These are phyloP conservation scores for Rhagophthalmus giganteus DNA, from an alignment of 2,888 invertebrate species.

Conservation along the genomic window DNA sequence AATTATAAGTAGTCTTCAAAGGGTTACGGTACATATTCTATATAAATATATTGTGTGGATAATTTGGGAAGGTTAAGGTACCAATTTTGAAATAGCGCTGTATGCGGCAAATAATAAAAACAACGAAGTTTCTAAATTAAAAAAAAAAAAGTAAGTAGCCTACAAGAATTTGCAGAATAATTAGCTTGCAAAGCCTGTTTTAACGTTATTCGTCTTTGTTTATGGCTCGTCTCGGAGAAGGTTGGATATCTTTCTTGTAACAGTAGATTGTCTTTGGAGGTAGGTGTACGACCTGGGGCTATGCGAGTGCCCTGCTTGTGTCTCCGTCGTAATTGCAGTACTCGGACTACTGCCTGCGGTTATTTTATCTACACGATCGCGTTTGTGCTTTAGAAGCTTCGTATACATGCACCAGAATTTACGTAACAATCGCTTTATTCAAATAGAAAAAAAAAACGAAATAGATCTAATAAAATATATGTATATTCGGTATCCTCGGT, in stretches of 20 bases:
- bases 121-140: constrained; percentile 12
- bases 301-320: constrained; percentile 37
- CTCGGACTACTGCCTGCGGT: constrained; percentile 37
- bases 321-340: constrained; percentile 40
- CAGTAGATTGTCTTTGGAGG: constrained; percentile 16
- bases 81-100: constrained; percentile 1
- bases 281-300: constrained; percentile 25
- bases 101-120: constrained; percentile 1
- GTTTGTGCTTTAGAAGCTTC: constrained; percentile 16
- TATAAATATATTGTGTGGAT: no score
- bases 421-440: not conserved
- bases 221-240: constrained; percentile 6
- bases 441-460: not conserved
- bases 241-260: constrained; percentile 13
- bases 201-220: constrained; percentile 13
- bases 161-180: constrained; percentile 6
- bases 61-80: no score
- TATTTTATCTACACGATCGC: constrained; percentile 32
- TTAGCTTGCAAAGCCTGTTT: not conserved
- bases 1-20: not conserved
- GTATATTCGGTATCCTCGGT: not conserved
- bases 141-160: constrained; percentile 18
- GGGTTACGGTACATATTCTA: not conserved
- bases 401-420: constrained; percentile 1
- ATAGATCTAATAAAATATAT: not conserved